A percentile compares a stretch with the other conserved stretches of the same genome.
Evolutionary conservation across 1,140 invertebrate species (phyloP).

Genomic region (Drosophila orosa): DNA sequence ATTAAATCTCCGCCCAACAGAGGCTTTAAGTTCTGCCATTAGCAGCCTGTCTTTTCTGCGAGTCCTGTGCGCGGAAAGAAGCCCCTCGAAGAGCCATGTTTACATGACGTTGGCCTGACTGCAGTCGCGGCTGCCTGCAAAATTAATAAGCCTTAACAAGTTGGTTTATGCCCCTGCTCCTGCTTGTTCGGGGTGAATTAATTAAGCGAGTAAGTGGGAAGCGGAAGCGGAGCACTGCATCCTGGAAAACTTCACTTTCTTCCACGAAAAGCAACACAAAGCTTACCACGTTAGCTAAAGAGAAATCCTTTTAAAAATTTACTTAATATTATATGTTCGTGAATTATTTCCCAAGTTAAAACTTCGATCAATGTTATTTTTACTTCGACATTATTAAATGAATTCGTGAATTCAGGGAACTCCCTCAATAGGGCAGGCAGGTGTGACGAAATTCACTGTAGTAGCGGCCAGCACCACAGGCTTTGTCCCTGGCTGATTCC

Average conservation of each 20-base stretch:
- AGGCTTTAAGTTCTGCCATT: constrained; percentile 14
- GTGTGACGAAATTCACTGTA: background rate
- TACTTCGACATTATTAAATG: background rate
- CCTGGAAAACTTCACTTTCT: background rate
- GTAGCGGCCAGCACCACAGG: constrained; percentile 2
- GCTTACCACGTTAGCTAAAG: no score
- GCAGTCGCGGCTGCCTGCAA: constrained; percentile 44
- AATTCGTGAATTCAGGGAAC: background rate
- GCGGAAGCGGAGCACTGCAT: constrained; percentile 8
- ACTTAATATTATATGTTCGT: background rate
- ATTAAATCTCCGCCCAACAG: background rate
- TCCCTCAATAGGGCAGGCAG: background rate
- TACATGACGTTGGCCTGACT: constrained; percentile 35
- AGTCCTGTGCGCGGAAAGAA: constrained; percentile 1
- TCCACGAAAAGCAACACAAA: background rate
- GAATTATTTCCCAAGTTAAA: background rate
- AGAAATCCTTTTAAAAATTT: background rate
- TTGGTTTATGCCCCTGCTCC: constrained; percentile 31
- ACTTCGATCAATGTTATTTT: background rate
- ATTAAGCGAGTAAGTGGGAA: constrained; percentile 19
- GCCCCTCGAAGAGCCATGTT: constrained; percentile 22
- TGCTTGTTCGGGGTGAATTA: constrained; percentile 28
- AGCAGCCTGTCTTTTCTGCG: constrained; percentile 4
- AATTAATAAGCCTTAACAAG: constrained; percentile 52
- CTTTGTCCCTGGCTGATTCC: background rate